These are phyloP conservation scores for Nomada ruficornis DNA, from an alignment of 2,888 invertebrate genomes.

Conservation along the genomic window DNA sequence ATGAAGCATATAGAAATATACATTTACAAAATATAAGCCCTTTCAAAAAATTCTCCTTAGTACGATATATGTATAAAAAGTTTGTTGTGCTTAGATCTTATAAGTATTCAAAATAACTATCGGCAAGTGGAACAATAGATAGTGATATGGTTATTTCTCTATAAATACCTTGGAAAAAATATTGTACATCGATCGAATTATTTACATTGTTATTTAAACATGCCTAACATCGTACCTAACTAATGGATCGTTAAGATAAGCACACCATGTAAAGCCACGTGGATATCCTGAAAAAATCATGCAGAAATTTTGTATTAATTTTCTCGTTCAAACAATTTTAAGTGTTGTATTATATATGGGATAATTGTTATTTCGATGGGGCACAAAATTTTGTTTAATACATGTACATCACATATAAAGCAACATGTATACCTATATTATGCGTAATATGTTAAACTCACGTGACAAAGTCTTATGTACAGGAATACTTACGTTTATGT, in stretches of 20 bases:
- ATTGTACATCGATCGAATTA: constrained; percentile 35
- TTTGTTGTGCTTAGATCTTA: constrained; percentile 14
- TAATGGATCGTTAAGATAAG: constrained; percentile 81
- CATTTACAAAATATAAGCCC: background rate
- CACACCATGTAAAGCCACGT: constrained; percentile 83
- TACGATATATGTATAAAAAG: background rate
- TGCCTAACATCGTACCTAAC: constrained; percentile 70
- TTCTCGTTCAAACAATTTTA: constrained; percentile 13
- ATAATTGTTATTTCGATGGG: background rate
- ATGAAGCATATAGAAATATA: constrained; percentile 37
- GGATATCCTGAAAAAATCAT: constrained; percentile 82
- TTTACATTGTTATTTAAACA: constrained; percentile 46
- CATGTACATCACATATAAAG: constrained; percentile 7
- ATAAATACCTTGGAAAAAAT: constrained; percentile 40
- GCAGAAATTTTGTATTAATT: constrained; percentile 42
- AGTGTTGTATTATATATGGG: constrained; percentile 2
- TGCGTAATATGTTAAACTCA: background rate
- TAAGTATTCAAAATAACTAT: constrained; percentile 9
- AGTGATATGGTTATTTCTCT: constrained; percentile 18
- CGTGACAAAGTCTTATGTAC: constrained; percentile 18
- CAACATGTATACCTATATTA: constrained; percentile 11
- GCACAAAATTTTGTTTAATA: background rate
- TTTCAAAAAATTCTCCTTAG: background rate
- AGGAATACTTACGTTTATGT: constrained; percentile 61
- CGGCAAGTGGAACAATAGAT: constrained; percentile 15